Conservation (phyloP, 2,888 invertebrate species). For the Eupithecia pulchellata region DNA sequence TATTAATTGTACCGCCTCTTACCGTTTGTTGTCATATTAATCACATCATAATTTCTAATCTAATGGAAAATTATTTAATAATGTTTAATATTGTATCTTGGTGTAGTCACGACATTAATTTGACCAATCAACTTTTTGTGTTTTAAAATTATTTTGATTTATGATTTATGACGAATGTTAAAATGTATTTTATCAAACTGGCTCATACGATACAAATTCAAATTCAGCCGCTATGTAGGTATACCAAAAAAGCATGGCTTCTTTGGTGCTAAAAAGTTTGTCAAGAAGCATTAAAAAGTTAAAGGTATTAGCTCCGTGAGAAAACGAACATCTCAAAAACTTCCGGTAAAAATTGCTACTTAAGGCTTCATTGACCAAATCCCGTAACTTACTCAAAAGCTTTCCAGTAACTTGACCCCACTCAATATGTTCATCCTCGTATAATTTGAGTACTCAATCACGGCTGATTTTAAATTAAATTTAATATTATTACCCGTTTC, state of each 20-base stretch:
- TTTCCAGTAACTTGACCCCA: constrained; percentile 31
- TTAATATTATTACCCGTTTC: constrained; percentile 59
- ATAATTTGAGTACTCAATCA: constrained; percentile 52
- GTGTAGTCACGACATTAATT: constrained; percentile 19
- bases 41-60: constrained; percentile 19
- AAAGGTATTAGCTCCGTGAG: constrained; percentile 21
- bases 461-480: constrained; percentile 57
- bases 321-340: constrained; percentile 19
- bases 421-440: constrained; percentile 36
- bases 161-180: background rate
- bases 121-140: constrained; percentile 25
- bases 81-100: constrained; percentile 16
- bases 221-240: background rate
- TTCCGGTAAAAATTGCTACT: constrained; percentile 22
- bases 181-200: background rate
- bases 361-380: constrained; percentile 24
- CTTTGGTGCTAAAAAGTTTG: constrained; percentile 1
- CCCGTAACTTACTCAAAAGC: constrained; percentile 25
- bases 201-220: background rate
- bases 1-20: constrained; percentile 19
- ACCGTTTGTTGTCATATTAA: constrained; percentile 17
- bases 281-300: constrained; percentile 10
- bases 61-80: constrained; percentile 25
- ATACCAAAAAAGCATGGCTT: constrained; percentile 2
- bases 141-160: constrained; percentile 13